Conservation (phyloP, 2,797 vertebrate genomes). For the Lagorchestes hirsutus region DNA sequence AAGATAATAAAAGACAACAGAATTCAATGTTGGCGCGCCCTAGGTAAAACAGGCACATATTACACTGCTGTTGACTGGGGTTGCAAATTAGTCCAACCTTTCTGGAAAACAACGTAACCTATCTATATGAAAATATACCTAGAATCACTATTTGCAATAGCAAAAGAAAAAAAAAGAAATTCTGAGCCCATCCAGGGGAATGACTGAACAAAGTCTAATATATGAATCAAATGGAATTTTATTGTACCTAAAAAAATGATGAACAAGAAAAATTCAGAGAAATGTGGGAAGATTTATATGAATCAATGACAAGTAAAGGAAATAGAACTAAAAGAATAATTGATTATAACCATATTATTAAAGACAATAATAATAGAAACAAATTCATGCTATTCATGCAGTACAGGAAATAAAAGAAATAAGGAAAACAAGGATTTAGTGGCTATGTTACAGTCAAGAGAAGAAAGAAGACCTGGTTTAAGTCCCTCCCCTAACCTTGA, state of each 20-base stretch:
- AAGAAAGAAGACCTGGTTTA: not conserved
- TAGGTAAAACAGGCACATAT: not conserved
- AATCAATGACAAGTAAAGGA: not conserved
- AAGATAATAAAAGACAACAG: not conserved
- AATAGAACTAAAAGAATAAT: not conserved
- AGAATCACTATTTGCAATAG: not conserved
- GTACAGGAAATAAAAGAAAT: not conserved
- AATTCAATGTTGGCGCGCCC: not conserved
- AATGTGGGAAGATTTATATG: not conserved
- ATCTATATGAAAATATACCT: not conserved
- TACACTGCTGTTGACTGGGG: not conserved
- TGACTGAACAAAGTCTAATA: not conserved
- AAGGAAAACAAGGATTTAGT: not conserved
- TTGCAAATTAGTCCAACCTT: not conserved
- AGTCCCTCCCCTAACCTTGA: not conserved
- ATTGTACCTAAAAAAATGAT: not conserved
- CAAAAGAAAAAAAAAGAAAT: not conserved
- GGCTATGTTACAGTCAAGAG: not conserved
- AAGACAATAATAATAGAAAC: not conserved
- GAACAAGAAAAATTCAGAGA: not conserved
- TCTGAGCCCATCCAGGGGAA: not conserved
- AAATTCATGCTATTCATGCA: not conserved
- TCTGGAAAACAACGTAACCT: not conserved
- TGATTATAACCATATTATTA: not conserved
- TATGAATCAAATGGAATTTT: not conserved